Conservation (phyloP, 1,140 invertebrate species). For the Bombyx mori region ASM3026992v2 NC_085107.1:6365501-6366000, state of each 20-base stretch:
- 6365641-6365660: too few species aligned
- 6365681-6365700: too few species aligned
- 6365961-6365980: slow-evolving; percentile 74
- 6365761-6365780: slow-evolving; percentile 10
- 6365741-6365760: background rate
- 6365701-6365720: too few species aligned
- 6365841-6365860: slow-evolving; percentile 84
- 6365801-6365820: slow-evolving; percentile 85
- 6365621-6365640: too few species aligned
- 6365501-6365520: too few species aligned
- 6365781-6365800: slow-evolving; percentile 90
- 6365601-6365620: too few species aligned
- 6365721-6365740: background rate
- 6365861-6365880: slow-evolving; percentile 86
- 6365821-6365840: slow-evolving; percentile 90
- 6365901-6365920: slow-evolving; percentile 77
- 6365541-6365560: too few species aligned
- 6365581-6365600: too few species aligned
- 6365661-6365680: too few species aligned
- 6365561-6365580: too few species aligned
- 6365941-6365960: slow-evolving; percentile 71
- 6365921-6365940: slow-evolving; percentile 85
- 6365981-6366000: slow-evolving; percentile 84
- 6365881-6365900: slow-evolving; percentile 84
- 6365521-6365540: too few species aligned